Evolutionary conservation across 2,797 vertebrate species (phyloP).

Genomic region (Siniperca undulata): DNA sequence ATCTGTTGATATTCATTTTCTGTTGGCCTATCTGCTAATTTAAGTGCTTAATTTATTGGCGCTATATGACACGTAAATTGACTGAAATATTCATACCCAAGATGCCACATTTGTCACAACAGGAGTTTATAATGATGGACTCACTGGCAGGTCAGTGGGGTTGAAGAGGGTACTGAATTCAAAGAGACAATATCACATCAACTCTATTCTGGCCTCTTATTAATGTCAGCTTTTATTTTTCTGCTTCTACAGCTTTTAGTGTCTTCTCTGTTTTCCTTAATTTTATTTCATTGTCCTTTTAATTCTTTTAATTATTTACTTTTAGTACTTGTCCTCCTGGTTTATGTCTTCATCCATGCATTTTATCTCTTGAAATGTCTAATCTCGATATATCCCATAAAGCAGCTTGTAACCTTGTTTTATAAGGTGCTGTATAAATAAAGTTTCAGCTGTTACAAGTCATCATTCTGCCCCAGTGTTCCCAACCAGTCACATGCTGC

Average conservation of each 20-base stretch:
- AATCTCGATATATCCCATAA: neutral
- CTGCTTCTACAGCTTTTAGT: neutral
- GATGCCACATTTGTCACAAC: neutral
- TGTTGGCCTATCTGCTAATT: neutral
- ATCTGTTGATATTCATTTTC: neutral
- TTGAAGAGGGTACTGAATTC: neutral
- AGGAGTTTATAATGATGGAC: neutral
- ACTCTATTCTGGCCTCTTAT: neutral
- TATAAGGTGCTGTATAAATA: constrained; percentile 28
- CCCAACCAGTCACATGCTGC: constrained; percentile 13
- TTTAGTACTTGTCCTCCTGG: neutral
- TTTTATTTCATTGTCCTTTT: neutral
- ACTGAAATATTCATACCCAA: neutral
- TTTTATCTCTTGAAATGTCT: constrained; percentile 1
- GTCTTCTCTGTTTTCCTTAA: neutral
- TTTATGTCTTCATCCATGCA: constrained; percentile 5
- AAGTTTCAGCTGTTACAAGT: constrained; percentile 29
- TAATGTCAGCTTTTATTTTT: constrained; percentile 1
- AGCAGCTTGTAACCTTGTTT: constrained; percentile 30
- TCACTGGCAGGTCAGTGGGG: neutral
- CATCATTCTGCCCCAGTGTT: constrained; percentile 14
- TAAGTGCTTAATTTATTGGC: neutral
- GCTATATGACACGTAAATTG: neutral
- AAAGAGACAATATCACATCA: neutral
- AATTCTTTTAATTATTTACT: constrained; percentile 7